A percentile compares a stretch with the other conserved stretches of the same genome.
Evolutionary conservation across 2,888 invertebrate species (phyloP).

Genomic region (Incurvaria masculella): DNA sequence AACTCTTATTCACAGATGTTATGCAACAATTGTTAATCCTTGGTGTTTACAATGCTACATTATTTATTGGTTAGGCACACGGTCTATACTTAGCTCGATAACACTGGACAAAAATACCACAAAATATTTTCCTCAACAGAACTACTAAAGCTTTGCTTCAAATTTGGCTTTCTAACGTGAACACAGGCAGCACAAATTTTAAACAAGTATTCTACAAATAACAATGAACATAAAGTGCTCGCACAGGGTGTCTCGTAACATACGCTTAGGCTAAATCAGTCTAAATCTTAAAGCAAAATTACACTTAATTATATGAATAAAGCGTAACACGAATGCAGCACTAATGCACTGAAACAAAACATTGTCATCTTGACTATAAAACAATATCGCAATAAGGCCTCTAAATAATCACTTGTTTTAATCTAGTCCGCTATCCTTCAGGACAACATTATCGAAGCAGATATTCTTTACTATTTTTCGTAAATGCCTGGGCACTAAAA

Average conservation of each 20-base stretch:
- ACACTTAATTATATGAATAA: constrained; percentile 45
- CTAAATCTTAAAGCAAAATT: constrained; percentile 56
- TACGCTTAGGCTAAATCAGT: constrained; percentile 56
- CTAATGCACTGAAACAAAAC: constrained; percentile 33
- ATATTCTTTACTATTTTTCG: no score
- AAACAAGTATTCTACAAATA: background rate
- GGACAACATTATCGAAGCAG: no score
- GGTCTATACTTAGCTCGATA: no score
- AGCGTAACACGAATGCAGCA: constrained; percentile 45
- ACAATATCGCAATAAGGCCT: constrained; percentile 41
- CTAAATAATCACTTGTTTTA: constrained; percentile 25
- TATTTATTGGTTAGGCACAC: no score
- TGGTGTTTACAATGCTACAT: no score
- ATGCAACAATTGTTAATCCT: no score
- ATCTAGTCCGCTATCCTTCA: no score
- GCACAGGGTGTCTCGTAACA: constrained; percentile 37
- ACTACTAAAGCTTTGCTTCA: no score
- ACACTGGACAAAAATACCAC: no score
- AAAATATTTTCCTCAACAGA: no score
- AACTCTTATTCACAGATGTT: no score
- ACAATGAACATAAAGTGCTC: background rate
- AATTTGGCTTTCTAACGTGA: constrained; percentile 3
- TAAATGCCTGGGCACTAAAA: no score
- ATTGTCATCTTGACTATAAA: background rate
- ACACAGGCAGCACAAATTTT: background rate